Conservation (phyloP, 2,888 invertebrate genomes). For the Aricia artaxerxes region DNA sequence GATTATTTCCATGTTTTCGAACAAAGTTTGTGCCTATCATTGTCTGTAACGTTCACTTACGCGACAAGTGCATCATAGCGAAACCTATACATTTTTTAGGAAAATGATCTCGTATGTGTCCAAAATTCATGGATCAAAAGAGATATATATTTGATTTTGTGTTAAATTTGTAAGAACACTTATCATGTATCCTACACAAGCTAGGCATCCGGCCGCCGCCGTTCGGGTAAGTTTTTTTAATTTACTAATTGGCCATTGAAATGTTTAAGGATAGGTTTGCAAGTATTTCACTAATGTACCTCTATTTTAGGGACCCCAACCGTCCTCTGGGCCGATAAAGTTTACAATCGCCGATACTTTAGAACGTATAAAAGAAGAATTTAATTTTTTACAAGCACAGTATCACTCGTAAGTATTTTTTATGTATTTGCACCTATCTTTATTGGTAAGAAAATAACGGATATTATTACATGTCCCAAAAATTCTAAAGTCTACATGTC, state of each 20-base stretch:
- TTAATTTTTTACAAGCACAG: constrained; percentile 96
- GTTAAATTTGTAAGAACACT: constrained; percentile 43
- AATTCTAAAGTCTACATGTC: background rate
- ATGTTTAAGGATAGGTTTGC: constrained; percentile 32
- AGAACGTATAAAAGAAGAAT: constrained; percentile 97
- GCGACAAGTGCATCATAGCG: constrained; percentile 71
- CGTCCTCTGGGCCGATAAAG: constrained; percentile 94
- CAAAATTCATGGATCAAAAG: constrained; percentile 60
- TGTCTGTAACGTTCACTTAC: constrained; percentile 66
- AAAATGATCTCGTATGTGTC: constrained; percentile 67
- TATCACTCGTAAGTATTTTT: constrained; percentile 91
- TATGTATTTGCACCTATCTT: background rate
- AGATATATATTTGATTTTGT: constrained; percentile 64
- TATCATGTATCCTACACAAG: constrained; percentile 87
- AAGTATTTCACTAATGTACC: constrained; percentile 46
- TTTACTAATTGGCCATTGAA: constrained; percentile 27
- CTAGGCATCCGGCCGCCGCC: constrained; percentile 88
- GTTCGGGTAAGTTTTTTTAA: constrained; percentile 80
- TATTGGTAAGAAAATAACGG: background rate
- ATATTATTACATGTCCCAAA: background rate
- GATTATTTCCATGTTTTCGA: constrained; percentile 70
- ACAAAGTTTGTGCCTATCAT: constrained; percentile 79
- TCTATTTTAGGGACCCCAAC: constrained; percentile 86
- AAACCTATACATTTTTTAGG: constrained; percentile 52
- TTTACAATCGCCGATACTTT: constrained; percentile 95